Percentiles rank a stretch among this genome's conserved stretches.
Conservation (phyloP, 2,797 vertebrate species). For the Cottoperca gobio region DNA sequence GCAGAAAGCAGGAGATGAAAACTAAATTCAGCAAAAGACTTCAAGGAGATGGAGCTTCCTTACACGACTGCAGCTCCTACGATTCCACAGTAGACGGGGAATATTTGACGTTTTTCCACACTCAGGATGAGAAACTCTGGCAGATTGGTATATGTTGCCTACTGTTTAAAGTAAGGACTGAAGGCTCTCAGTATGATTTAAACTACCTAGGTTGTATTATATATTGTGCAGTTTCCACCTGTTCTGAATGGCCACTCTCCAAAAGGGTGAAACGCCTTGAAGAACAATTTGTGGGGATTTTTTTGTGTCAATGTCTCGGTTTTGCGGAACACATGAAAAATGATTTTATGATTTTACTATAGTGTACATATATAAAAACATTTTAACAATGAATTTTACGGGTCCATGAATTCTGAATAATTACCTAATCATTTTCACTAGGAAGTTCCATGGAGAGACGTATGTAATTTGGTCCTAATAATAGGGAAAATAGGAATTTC, state of each 20-base stretch:
- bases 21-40: slow-evolving; percentile 3
- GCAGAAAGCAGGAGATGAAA: slow-evolving; percentile 13
- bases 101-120: slow-evolving; percentile 9
- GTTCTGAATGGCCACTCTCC: neutral
- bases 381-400: too few species aligned
- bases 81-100: neutral
- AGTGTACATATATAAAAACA: too few species aligned
- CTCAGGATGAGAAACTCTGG: slow-evolving; percentile 11
- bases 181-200: slow-evolving; percentile 9
- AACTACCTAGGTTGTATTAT: neutral
- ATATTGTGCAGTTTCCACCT: neutral
- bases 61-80: slow-evolving; percentile 26
- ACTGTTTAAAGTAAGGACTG: neutral
- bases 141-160: neutral
- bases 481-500: neutral
- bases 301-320: too few species aligned
- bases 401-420: too few species aligned
- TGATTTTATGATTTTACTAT: too few species aligned
- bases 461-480: neutral
- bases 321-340: too few species aligned
- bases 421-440: too few species aligned
- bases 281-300: slow-evolving; percentile 1
- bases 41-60: slow-evolving; percentile 15
- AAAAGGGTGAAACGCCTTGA: neutral
- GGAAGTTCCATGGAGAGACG: neutral